Evolutionary conservation across 2,888 invertebrate species (phyloP).

Genomic region (Iselma pallidipennis): DNA sequence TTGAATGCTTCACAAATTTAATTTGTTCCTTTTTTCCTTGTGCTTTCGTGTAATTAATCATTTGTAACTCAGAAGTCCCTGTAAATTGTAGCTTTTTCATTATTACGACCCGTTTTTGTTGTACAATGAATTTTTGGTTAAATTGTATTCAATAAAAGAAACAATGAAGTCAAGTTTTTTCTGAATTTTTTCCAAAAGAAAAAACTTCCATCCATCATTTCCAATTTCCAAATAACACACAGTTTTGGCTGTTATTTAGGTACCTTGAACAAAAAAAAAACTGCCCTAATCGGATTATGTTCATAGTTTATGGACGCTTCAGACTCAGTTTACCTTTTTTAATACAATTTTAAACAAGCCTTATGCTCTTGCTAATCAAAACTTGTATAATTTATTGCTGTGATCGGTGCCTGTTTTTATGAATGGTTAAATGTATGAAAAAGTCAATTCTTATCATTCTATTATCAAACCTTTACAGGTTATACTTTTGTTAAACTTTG

Average conservation of each 20-base stretch:
- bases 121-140: too few species aligned
- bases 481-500: background rate
- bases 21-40: too few species aligned
- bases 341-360: conserved; percentile 9
- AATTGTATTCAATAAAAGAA: too few species aligned
- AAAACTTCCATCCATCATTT: background rate
- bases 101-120: too few species aligned
- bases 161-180: too few species aligned
- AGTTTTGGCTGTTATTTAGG: background rate
- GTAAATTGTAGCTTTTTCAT: too few species aligned
- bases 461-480: background rate
- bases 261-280: background rate
- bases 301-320: conserved; percentile 5
- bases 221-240: background rate
- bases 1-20: too few species aligned
- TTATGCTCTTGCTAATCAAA: conserved; percentile 5
- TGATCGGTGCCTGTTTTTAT: background rate
- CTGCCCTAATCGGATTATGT: conserved; percentile 9
- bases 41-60: too few species aligned
- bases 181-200: too few species aligned
- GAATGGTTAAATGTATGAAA: background rate
- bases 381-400: conserved; percentile 4
- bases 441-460: background rate
- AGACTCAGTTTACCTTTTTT: conserved; percentile 2
- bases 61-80: too few species aligned